Evolutionary conservation across 2,113 vertebrate genomes (phyloP).

Genomic region (Pedetes capensis): DNA sequence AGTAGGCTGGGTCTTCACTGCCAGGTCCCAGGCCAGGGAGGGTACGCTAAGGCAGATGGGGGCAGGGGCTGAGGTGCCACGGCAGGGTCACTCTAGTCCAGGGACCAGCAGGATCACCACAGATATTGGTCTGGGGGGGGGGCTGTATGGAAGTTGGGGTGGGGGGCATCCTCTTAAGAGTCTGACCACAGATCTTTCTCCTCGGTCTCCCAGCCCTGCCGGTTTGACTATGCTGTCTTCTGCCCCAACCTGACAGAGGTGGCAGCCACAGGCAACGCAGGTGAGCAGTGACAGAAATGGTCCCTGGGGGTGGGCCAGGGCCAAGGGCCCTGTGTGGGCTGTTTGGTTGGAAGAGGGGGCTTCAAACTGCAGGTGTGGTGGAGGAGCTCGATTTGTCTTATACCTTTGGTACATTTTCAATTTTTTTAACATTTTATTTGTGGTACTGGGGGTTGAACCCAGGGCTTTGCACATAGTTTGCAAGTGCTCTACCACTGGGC

Average conservation of each 20-base stretch:
- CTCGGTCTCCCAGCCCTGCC: conserved; percentile 86
- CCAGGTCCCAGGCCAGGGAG: background rate
- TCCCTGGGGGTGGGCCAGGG: background rate
- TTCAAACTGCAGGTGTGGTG: background rate
- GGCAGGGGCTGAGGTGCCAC: rapidly evolving
- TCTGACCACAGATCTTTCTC: background rate
- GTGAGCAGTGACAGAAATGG: conserved; percentile 79
- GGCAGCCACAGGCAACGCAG: conserved; percentile 82
- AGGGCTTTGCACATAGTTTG: too few species aligned
- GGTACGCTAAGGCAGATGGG: background rate
- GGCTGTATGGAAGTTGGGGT: background rate
- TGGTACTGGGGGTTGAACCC: too few species aligned
- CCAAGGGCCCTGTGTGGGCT: background rate
- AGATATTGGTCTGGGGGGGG: background rate
- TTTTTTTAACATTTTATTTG: too few species aligned
- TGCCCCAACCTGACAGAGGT: conserved; percentile 94
- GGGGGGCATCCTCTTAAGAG: background rate
- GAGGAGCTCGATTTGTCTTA: background rate
- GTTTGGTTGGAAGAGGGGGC: background rate
- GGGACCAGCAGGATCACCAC: background rate
- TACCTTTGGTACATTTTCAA: background rate
- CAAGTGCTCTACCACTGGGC: too few species aligned
- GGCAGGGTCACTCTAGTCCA: too few species aligned
- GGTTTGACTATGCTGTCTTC: conserved; percentile 95
- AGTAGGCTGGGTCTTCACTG: rapidly evolving